Base-by-base conservation (phyloP, 2,888 invertebrate species). In the Pyrgus malvae region DNA sequence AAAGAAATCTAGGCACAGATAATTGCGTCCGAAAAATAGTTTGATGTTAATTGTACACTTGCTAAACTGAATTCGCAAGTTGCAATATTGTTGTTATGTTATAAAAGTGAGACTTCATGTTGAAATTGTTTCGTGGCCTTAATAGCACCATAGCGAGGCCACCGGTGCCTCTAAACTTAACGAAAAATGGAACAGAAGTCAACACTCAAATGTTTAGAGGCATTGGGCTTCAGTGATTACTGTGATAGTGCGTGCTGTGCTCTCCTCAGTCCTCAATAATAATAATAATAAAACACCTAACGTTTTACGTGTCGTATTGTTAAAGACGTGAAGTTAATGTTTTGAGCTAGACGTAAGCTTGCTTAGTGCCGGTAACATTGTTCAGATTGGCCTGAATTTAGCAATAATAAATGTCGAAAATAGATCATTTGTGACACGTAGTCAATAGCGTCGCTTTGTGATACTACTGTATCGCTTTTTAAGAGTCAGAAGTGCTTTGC, bases 221-320 rank as follows among this genome's bases (percentile, higher is more conserved):
- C 74, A 64, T 70, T 59, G 61, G 83, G 83, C 74, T 62, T 60
- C 54, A 60, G 80, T 80, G 79, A 76, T 67, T 76, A 84, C 88
- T 90, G 90, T 90, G 90, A 90, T 90, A 89, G 80, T 80, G 76
- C 78, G 84, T 78, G 87, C 88, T 87, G 87, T 86, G 86, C 80
- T 76, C 78, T 74, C 80, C 80, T 77, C 76, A 65, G 73, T 65
- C 74, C 80, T 72, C 60, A 62, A 49, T 57, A 54, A 60, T 58
- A 61, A 57, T 48, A 42, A 42, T 42, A n/a, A 45, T 35, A 35
- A 35, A 35, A 35, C 42, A 45, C 45, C 14, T 19, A 62, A 51
- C 58, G 53, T 61, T 65, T 61, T 40, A 46, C 31, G 17, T 59
- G 81, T 81, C 81, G 83, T 87, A 86, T 74, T 66, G 61, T 71